Conservation (phyloP, 2,113 vertebrate species). For the Microcebus tavaratra region DNA sequence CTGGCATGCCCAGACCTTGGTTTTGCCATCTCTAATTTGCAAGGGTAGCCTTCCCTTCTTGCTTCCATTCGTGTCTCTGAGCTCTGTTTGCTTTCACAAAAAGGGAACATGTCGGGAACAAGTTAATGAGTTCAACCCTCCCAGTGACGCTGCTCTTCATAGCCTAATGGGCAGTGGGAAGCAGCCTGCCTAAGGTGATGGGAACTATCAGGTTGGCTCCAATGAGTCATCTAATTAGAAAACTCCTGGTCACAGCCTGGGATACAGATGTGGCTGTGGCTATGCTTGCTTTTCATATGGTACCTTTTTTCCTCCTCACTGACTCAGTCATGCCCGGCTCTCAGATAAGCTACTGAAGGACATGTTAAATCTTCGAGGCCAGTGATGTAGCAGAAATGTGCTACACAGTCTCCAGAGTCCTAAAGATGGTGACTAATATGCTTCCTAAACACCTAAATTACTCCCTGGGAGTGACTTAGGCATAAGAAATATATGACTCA, state of each 20-base stretch:
- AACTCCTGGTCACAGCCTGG: background rate
- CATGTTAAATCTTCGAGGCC: background rate
- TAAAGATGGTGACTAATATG: background rate
- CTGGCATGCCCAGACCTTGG: background rate
- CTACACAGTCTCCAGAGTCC: background rate
- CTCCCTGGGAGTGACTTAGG: constrained; percentile 46
- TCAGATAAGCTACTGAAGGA: background rate
- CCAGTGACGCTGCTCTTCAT: accelerated
- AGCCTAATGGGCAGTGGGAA: background rate
- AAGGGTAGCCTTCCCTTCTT: background rate
- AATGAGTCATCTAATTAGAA: background rate
- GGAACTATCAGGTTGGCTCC: background rate
- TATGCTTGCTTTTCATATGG: background rate
- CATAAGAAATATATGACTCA: constrained; percentile 54
- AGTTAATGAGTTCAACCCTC: background rate
- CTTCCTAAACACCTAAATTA: constrained; percentile 39
- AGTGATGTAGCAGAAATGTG: background rate
- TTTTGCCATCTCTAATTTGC: background rate
- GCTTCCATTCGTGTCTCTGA: background rate
- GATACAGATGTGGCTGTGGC: background rate
- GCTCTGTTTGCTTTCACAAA: background rate
- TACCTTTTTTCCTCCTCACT: too few species aligned
- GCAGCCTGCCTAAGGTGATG: background rate
- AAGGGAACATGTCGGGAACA: background rate
- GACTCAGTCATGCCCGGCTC: background rate